A percentile compares a stretch with the other conserved stretches of the same genome.
phyloP scores from a whole-genome alignment of 1,140 invertebrate genomes.

The Himalopsyche phryganea region DNA sequence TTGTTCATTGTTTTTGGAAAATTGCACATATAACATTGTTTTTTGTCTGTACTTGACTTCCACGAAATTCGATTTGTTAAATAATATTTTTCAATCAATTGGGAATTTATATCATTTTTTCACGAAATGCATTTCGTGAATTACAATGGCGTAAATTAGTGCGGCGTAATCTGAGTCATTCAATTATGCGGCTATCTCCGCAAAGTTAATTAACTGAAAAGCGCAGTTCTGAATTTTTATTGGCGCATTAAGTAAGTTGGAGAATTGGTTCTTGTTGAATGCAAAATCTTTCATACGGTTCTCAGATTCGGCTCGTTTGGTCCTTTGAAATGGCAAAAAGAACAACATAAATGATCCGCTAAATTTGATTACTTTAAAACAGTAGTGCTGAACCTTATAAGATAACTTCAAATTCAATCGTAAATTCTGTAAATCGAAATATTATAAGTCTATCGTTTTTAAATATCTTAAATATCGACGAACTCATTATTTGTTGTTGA shows the following conservation, averaged over 20 bases:
- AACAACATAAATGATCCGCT: neutral
- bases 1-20: no score
- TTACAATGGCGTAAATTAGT: conserved; percentile 20
- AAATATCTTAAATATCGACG: no score
- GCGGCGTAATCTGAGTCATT: conserved; percentile 12
- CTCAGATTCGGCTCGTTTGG: neutral
- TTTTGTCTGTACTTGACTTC: no score
- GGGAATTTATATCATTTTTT: no score
- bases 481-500: no score
- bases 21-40: no score
- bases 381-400: no score
- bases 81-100: no score
- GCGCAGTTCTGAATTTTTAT: conserved; percentile 32
- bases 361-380: neutral
- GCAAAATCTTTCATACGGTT: conserved; percentile 14
- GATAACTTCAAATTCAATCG: no score
- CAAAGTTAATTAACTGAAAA: conserved; percentile 31
- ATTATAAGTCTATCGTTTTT: no score
- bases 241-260: conserved; percentile 27
- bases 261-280: conserved; percentile 20
- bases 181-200: conserved; percentile 26
- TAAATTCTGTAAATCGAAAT: no score
- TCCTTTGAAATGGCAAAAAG: conserved; percentile 13
- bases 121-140: conserved; percentile 14
- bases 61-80: no score